These are phyloP conservation scores for Phalacrocorax carbo DNA, from an alignment of 2,113 vertebrate genomes.

Conservation along the genomic window DNA sequence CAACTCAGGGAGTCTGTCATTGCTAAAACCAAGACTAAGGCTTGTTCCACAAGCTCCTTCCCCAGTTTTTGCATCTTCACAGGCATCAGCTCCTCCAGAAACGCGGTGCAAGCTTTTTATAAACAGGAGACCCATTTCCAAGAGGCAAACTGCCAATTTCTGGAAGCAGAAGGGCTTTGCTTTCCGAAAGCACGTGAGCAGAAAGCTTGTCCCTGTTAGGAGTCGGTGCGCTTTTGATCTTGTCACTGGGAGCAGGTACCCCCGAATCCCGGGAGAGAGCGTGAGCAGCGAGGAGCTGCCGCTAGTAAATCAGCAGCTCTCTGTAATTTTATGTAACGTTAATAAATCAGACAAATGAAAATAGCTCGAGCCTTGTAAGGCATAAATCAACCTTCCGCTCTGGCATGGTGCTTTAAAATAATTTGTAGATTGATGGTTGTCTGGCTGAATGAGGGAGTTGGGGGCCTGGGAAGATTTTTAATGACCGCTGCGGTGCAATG, in stretches of 20 bases:
- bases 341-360: constrained; percentile 63
- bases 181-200: fast-evolving
- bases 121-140: neutral
- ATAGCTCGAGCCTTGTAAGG: constrained; percentile 27
- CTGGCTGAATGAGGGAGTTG: neutral
- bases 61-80: fast-evolving
- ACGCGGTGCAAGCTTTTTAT: fast-evolving
- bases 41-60: neutral
- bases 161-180: neutral
- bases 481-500: neutral
- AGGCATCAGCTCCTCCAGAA: neutral
- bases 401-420: constrained; percentile 36
- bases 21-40: neutral
- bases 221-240: fast-evolving
- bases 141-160: neutral
- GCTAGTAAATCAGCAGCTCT: neutral
- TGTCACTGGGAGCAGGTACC: neutral
- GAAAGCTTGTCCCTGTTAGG: fast-evolving
- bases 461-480: constrained; percentile 45
- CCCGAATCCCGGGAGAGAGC: neutral
- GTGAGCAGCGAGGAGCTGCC: fast-evolving
- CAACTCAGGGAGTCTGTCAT: fast-evolving
- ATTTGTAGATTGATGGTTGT: constrained; percentile 31
- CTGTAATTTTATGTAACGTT: constrained; percentile 22
- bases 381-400: constrained; percentile 9